A percentile compares a stretch with the other conserved stretches of the same genome.
Conservation (phyloP, 2,888 invertebrate species). For the Luperina testacea region DNA sequence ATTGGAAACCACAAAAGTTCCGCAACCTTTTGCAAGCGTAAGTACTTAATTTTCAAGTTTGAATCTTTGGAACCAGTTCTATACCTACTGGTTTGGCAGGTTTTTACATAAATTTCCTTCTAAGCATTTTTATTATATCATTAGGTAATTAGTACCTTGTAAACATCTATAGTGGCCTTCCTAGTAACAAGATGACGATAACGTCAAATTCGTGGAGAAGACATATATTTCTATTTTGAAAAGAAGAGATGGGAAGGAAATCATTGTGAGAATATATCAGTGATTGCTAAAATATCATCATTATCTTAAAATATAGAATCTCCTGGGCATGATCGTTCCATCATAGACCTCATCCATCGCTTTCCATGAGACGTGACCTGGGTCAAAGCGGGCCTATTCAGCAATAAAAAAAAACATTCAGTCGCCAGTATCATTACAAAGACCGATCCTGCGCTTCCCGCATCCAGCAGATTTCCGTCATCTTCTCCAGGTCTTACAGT, state of each 20-base stretch:
- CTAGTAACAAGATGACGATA: not conserved
- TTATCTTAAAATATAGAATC: not conserved
- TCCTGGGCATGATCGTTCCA: not conserved
- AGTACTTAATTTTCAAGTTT: not conserved
- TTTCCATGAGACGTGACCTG: not conserved
- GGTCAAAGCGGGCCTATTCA: not conserved
- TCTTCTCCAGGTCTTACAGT: not conserved
- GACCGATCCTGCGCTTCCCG: not conserved
- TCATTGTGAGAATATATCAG: not conserved
- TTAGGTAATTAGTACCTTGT: not conserved
- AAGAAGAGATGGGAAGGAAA: not conserved
- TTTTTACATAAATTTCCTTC: slow-evolving; percentile 21
- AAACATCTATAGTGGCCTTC: not conserved
- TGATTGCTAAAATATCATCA: not conserved
- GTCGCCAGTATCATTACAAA: not conserved
- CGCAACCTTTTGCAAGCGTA: slow-evolving; percentile 19
- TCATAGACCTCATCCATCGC: not conserved
- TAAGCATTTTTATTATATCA: not conserved
- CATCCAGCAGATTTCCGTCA: not conserved
- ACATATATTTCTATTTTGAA: not conserved
- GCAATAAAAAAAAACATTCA: not conserved
- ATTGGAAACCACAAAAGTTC: not conserved
- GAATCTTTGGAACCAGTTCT: slow-evolving; percentile 22
- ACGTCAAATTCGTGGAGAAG: no score
- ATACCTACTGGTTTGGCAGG: slow-evolving; percentile 22